These are phyloP conservation scores for Zeuzera pyrina DNA, from an alignment of 2,888 invertebrate genomes.

Conservation along the genomic window DNA sequence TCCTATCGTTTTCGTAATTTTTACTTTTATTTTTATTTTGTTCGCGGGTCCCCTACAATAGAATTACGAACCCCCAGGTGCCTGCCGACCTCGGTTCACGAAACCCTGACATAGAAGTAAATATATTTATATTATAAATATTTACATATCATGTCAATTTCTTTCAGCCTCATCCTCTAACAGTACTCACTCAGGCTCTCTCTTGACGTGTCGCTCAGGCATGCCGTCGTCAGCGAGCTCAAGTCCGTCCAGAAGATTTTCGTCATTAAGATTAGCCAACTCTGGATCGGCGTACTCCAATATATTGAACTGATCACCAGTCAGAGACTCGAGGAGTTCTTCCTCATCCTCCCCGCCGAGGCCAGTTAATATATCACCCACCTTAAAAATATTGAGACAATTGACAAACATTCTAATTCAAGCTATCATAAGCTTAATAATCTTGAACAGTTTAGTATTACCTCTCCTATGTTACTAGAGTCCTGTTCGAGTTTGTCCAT, in stretches of 20 bases:
- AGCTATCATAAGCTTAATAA: neutral
- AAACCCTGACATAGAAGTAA: too few species aligned
- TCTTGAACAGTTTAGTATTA: slow-evolving; percentile 15
- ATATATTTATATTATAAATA: too few species aligned
- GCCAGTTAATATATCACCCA: slow-evolving; percentile 86
- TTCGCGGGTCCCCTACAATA: too few species aligned
- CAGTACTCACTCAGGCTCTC: slow-evolving; percentile 50
- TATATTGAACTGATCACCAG: slow-evolving; percentile 94
- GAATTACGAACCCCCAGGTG: too few species aligned
- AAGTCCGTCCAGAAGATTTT: slow-evolving; percentile 88
- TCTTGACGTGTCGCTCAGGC: slow-evolving; percentile 75
- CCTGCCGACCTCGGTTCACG: too few species aligned
- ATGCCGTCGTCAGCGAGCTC: slow-evolving; percentile 85
- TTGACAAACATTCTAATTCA: neutral
- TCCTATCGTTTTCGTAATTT: too few species aligned
- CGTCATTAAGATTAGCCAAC: slow-evolving; percentile 84
- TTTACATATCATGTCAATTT: too few species aligned
- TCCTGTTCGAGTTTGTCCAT: slow-evolving; percentile 70
- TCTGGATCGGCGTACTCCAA: slow-evolving; percentile 96
- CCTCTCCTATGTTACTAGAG: slow-evolving; percentile 65
- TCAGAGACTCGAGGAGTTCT: slow-evolving; percentile 79
- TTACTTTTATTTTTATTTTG: too few species aligned
- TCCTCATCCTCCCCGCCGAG: slow-evolving; percentile 91
- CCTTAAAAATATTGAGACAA: slow-evolving; percentile 32
- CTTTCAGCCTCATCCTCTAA: too few species aligned